A percentile compares a stretch with the other conserved stretches of the same genome.
phyloP scores from a whole-genome alignment of 2,113 vertebrate species.

The Chaetodon auriga region DNA sequence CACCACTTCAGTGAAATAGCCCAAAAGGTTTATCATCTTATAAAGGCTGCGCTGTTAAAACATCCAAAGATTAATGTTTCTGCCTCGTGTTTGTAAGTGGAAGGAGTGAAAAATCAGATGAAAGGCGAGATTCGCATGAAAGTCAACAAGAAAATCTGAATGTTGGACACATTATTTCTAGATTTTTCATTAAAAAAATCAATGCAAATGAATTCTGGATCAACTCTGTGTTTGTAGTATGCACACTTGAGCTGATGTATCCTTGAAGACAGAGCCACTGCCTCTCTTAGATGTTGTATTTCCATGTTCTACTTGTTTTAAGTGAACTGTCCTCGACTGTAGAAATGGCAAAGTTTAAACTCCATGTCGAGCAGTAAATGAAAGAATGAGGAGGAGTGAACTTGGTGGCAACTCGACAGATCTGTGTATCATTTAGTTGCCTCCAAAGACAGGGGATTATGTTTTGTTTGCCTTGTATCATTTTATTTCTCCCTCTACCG shows the following conservation, averaged over 20 bases:
- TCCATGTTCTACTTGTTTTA: background rate
- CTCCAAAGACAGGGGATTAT: slow-evolving; percentile 29
- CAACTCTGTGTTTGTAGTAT: background rate
- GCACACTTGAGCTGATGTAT: background rate
- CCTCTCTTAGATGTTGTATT: background rate
- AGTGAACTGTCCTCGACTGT: background rate
- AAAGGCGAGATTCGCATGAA: background rate
- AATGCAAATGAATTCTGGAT: background rate
- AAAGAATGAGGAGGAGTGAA: slow-evolving; percentile 19
- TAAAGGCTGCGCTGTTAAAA: background rate
- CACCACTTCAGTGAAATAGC: slow-evolving; percentile 21
- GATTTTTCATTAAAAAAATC: background rate
- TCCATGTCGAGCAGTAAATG: background rate
- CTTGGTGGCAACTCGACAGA: slow-evolving; percentile 39
- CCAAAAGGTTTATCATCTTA: slow-evolving; percentile 43
- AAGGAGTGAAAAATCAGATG: background rate
- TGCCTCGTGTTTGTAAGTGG: background rate
- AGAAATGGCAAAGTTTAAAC: background rate
- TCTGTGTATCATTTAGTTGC: slow-evolving; percentile 48
- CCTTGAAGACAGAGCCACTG: background rate
- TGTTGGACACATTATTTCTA: background rate
- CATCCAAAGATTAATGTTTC: slow-evolving; percentile 13
- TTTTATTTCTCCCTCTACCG: slow-evolving; percentile 76
- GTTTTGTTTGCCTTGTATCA: slow-evolving; percentile 65
- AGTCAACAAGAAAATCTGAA: background rate